Base-by-base conservation (phyloP, 2,888 invertebrate genomes). In the Leucozona laternaria region DNA sequence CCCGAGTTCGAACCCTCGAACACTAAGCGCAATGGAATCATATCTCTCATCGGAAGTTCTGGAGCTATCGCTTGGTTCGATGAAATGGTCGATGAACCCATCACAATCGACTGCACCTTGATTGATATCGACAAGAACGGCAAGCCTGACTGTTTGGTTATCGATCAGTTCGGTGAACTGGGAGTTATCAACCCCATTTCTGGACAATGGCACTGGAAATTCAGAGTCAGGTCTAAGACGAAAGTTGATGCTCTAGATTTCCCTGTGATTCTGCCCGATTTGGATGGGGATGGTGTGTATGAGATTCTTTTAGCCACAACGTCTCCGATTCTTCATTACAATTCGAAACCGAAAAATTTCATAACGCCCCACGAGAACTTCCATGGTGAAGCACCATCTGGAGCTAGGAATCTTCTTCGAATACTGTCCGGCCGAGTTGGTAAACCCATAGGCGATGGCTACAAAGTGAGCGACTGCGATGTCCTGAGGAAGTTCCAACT, bases 61-160 rank as follows among this genome's bases (percentile, higher is more conserved):
- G 96, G 97, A 0, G 94, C 94, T 80, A 94, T 96, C 0, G 95
- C 96, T 2, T 97, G 97, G 97, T 95, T 95, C 89, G 95, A 95
- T 31, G 93, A 95, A 86, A 95, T 96, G 90, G 94, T 94, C 50
- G 94, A 95, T 89, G 94, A 95, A 89, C 96, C 97, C 0, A 94
- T 94, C 28, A 94, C 95, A 89, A 95, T 97, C 40, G 95, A 96
- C 90, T 97, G 97, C 90, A 94, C 95, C 28, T 92, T 96, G 1
- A 93, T 97, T 71, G 97, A 97, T 92, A 94, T 95, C 0, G 95
- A 96, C 91, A 93, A 93, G 68, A 96, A 96, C 90, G 95, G 95
- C 11, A 94, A 94, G 72, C 94, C 95, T 13, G 96, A 97, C 90
- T 97, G 97, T 88, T 93, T 97, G 73, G 94, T 97, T 6, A 94